phyloP scores from a whole-genome alignment of 2,113 vertebrate genomes.

The Cyprinodon variegatus region DNA sequence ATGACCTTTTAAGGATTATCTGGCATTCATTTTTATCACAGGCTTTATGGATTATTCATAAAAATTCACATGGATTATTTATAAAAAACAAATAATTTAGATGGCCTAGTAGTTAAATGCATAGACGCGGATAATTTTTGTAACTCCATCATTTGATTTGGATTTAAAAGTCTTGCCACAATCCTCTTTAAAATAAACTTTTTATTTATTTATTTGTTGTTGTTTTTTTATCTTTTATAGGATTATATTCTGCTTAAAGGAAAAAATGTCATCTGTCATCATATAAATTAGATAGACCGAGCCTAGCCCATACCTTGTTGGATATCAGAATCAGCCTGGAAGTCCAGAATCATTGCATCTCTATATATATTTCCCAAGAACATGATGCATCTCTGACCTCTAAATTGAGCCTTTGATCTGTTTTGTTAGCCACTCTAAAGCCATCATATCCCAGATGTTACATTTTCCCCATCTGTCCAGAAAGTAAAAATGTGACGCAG shows the following conservation, averaged over 20 bases:
- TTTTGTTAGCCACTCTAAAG: conserved; percentile 74
- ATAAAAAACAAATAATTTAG: background rate
- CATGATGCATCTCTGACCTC: conserved; percentile 24
- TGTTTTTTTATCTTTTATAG: background rate
- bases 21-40: background rate
- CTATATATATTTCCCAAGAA: conserved; percentile 1
- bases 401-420: conserved; percentile 76
- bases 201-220: background rate
- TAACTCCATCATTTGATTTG: background rate
- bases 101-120: background rate
- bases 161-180: background rate
- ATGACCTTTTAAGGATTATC: background rate
- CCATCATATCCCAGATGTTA: conserved; percentile 89
- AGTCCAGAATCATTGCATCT: too few species aligned
- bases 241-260: background rate
- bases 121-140: background rate
- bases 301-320: background rate
- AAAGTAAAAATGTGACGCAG: conserved; percentile 76
- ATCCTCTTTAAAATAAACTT: background rate
- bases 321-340: too few species aligned
- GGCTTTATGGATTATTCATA: background rate
- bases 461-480: conserved; percentile 83
- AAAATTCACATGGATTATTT: background rate
- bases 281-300: background rate
- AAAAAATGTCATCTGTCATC: background rate